Percentiles rank a stretch among this genome's conserved stretches.
Conservation (phyloP, 2,888 invertebrate genomes). For the Byasa hedistus region DNA sequence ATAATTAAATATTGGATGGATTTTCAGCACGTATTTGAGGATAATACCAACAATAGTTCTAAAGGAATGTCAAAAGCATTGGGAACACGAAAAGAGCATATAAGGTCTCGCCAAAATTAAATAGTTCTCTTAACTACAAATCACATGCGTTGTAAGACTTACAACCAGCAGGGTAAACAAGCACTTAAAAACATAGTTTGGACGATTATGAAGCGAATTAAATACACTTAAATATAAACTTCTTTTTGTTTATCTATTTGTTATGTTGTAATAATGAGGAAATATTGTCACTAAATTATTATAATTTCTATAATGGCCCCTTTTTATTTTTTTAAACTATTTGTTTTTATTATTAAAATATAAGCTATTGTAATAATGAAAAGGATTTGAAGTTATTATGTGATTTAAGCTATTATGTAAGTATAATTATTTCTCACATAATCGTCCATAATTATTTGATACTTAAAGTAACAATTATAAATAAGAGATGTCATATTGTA, state of each 20-base stretch:
- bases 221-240: not conserved
- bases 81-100: constrained; percentile 3
- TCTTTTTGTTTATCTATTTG: not conserved
- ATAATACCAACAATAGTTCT: not conserved
- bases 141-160: constrained; percentile 20
- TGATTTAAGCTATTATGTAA: not conserved
- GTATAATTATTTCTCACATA: constrained; percentile 6
- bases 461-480: constrained; percentile 17
- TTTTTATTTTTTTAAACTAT: not conserved
- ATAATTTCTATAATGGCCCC: constrained; percentile 1
- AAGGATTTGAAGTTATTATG: not conserved
- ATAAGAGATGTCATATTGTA: constrained; percentile 1
- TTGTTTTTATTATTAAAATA: not conserved
- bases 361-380: not conserved
- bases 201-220: constrained; percentile 11
- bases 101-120: constrained; percentile 1
- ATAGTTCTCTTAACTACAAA: constrained; percentile 19
- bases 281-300: not conserved
- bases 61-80: constrained; percentile 15
- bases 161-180: constrained; percentile 12
- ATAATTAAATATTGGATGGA: constrained; percentile 1
- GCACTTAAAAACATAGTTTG: constrained; percentile 3
- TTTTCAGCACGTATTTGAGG: not conserved
- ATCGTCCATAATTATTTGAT: constrained; percentile 13
- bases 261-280: not conserved